Evolutionary conservation across 2,797 vertebrate genomes (phyloP), one percentile per base, ranked within the genome.

Genomic region (Eulemur mongoz): DNA sequence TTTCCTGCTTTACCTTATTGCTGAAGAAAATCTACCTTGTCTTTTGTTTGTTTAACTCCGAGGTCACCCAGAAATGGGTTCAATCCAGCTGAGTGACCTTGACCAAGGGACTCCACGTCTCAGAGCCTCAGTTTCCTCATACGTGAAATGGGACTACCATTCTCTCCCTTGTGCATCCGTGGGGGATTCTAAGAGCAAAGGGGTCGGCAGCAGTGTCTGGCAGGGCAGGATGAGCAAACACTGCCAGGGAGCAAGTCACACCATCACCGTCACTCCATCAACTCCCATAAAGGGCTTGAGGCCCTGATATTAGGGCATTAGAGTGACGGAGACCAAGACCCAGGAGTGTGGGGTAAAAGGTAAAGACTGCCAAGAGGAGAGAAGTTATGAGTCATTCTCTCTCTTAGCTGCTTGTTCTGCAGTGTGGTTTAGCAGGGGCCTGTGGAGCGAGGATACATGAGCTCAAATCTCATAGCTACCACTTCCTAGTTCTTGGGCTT

Each of bases 231-330:
- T 3, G 6, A 22, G 27, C 25, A 18, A 17, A 23, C 20, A 23
- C 14, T 4, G 52, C 35, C 2, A 52, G 25, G 85, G 13, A 15
- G 4, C n/a, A 7, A 7, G 4, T 23, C 2, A 5, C 0, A 0
- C 18, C 12, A 14, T 1, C 7, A 4, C 1, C 7, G 0, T 30
- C 10, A 4, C 54, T 52, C 50, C 12, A 12, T 69, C 12, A 32
- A 23, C 52, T 35, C 20, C 50, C 22, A 22, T 1, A 6, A 20
- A 23, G 52, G 27, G 18, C 11, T 2, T 3, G 70, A 38, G 45
- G 32, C 27, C 2, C 4, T 2, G 15, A 9, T 18, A 5, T 13
- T 11, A 27, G 32, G 45, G 7, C 30, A 4, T 32, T 2, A 23
- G 15, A 5, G 32, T 11, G 5, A 20, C 0, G 11, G 54, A 59